Conservation (phyloP, 1,140 invertebrate species). For the Pseudomyrmex cubaensis region DNA sequence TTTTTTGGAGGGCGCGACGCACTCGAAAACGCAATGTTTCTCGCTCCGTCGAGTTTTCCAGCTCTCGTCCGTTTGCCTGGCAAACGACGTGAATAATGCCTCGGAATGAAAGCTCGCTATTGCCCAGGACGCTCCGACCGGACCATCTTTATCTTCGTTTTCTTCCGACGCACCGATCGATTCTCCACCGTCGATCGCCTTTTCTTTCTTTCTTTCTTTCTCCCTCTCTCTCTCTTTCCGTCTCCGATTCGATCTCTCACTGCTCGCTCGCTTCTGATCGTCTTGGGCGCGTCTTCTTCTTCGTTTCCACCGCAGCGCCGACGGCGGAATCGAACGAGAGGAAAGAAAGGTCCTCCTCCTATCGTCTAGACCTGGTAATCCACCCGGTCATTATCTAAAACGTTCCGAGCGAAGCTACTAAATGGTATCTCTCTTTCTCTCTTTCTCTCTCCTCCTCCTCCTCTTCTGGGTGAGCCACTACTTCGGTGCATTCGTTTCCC, state of each 20-base stretch:
- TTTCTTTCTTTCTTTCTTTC: not conserved
- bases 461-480: not conserved
- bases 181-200: not conserved
- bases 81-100: conserved; percentile 59
- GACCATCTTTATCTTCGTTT: conserved; percentile 27
- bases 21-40: conserved; percentile 64
- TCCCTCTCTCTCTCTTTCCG: conserved; percentile 1
- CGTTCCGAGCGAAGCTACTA: conserved; percentile 72
- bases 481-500: conserved; percentile 32
- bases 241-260: not conserved
- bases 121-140: conserved; percentile 12
- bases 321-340: conserved; percentile 62
- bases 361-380: conserved; percentile 50
- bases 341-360: conserved; percentile 55
- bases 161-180: not conserved
- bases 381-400: conserved; percentile 74
- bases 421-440: conserved; percentile 70
- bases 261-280: not conserved
- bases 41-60: conserved; percentile 61
- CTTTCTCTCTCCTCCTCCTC: not conserved
- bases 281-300: not conserved
- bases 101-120: conserved; percentile 52
- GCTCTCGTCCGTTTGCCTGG: conserved; percentile 29
- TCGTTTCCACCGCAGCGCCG: not conserved
- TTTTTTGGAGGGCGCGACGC: not conserved